Base-by-base conservation (phyloP, 2,888 invertebrate genomes). In the Rotaria macrura region DNA sequence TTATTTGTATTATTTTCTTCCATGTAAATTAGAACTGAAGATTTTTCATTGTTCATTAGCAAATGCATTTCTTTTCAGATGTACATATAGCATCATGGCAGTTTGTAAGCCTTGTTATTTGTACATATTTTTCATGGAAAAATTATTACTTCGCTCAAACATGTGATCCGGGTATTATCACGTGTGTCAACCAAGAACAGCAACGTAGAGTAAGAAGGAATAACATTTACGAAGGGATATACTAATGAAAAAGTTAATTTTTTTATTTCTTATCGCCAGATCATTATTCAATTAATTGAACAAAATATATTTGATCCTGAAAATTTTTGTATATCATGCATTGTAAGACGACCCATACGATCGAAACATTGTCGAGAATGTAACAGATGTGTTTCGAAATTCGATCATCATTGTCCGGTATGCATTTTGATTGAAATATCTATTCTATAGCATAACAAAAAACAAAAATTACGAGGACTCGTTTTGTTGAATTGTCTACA, bases 141-240 rank as follows among this genome's bases (percentile, higher is more conserved):
- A 94, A 94, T 90, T 97, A 97, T 92, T 92, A 95, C 87, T 94
- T 94, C 89, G 94, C 96, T 55, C 97, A 96, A 96, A 93, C 94
- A 89, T 94, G 94, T 79, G 97, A 99, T 93, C 97, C 98, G 54
- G 98, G 98, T 87, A 94, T 95, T 89, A 94, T 99, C 88, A 92
- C 93, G 88, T 94, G 94, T 88, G 94, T 94, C 86, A 94, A 94
- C 87, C 94, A 94, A 89, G 94, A 95, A 88, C 94, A 96, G 90
- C 94, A 95, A 88, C 89, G 90, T 84, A 88, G 90, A 89, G 91
- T 91, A 87, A 20, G 29, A 40, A 34, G 49, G 12, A 84, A 12
- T 47, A 17, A 85, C 14, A 3, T 49, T 17, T 12, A 49, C 14
- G 17, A 23, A 52, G 52, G 23, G 7, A 52, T 23, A 52, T 23